These are phyloP conservation scores for Rafetus swinhoei DNA, from an alignment of 2,113 vertebrate genomes.

Conservation along the genomic window DNA sequence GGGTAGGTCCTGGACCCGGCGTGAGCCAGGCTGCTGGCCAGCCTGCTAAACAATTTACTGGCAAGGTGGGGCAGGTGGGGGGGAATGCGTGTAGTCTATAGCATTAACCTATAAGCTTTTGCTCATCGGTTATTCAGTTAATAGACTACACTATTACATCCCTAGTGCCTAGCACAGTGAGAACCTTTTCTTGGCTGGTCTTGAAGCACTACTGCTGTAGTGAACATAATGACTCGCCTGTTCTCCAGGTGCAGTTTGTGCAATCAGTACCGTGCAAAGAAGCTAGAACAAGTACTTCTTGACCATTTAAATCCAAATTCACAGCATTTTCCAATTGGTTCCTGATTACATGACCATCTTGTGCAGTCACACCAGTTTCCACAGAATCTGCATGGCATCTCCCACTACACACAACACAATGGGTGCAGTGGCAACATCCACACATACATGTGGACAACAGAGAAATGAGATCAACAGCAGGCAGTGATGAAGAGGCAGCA, in stretches of 20 bases:
- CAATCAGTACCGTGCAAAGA: rapidly evolving
- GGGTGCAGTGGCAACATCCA: background rate
- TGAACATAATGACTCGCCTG: background rate
- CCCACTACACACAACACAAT: background rate
- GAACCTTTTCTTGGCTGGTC: background rate
- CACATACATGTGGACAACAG: background rate
- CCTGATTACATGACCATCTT: background rate
- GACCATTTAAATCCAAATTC: background rate
- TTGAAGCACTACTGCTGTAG: background rate
- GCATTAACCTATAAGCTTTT: too few relatives aligned
- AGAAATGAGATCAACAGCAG: background rate
- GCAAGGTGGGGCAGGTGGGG: too few relatives aligned
- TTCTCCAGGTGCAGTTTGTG: background rate
- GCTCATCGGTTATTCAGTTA: too few relatives aligned
- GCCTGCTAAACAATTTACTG: too few relatives aligned
- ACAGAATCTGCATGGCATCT: background rate
- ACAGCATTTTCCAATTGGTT: background rate
- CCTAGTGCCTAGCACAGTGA: background rate
- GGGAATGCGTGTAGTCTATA: too few relatives aligned
- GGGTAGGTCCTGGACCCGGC: too few relatives aligned
- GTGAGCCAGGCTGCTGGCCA: too few relatives aligned
- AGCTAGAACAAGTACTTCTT: background rate
- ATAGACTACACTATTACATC: too few relatives aligned
- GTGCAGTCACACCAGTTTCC: background rate
- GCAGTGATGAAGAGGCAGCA: background rate